Percentiles rank a stretch among this genome's conserved stretches.
These are phyloP conservation scores for Lathronympha strigana DNA, from an alignment of 2,888 invertebrate genomes.

Conservation along the genomic window DNA sequence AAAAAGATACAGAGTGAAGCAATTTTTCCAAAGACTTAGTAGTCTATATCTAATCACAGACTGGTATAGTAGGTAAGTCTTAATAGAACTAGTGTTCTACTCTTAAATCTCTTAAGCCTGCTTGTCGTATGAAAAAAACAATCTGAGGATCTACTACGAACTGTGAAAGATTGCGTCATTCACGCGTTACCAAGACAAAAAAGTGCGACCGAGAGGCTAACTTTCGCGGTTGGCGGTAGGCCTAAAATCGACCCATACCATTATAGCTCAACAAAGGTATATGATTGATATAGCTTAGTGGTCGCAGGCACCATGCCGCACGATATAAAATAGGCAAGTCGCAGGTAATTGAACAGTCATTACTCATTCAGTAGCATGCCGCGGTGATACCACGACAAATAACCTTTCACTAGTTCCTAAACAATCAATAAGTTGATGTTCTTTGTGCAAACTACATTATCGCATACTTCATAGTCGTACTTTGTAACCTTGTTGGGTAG, in stretches of 20 bases:
- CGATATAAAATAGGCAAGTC: conserved; percentile 44
- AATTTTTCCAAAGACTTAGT: no score
- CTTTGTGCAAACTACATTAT: conserved; percentile 23
- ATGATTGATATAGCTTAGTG: conserved; percentile 1
- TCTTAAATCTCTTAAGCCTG: no score
- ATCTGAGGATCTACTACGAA: no score
- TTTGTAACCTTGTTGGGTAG: conserved; percentile 33
- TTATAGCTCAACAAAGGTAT: not conserved
- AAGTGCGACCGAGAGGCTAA: no score
- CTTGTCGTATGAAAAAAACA: no score
- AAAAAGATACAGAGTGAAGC: no score
- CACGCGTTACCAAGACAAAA: no score
- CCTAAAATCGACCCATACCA: not conserved
- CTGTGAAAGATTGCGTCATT: no score
- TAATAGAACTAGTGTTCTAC: no score
- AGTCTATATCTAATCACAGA: no score
- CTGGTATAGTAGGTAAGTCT: no score
- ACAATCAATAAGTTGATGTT: conserved; percentile 13
- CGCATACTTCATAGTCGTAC: conserved; percentile 43
- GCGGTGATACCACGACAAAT: conserved; percentile 6
- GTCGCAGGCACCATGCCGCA: not conserved
- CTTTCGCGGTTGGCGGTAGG: no score
- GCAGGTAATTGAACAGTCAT: conserved; percentile 57
- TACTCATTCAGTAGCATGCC: conserved; percentile 64
- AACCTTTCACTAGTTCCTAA: not conserved